Base-by-base conservation (phyloP, 2,113 vertebrate species). In the Leptosomus discolor region DNA sequence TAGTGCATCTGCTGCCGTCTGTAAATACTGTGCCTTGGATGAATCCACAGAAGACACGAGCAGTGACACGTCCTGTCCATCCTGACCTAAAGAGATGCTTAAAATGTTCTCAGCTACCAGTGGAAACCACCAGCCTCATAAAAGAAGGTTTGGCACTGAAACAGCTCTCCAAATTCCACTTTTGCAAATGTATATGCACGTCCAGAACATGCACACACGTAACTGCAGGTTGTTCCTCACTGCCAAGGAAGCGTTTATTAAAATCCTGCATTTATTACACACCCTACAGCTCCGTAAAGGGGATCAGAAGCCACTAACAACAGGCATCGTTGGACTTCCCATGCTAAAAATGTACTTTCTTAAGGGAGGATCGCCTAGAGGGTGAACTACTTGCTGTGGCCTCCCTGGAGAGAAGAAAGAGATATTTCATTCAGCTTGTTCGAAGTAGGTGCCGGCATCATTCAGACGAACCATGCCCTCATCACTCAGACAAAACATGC, bases 351-450 rank as follows among this genome's bases (percentile, higher is more conserved):
- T 39, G 19, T 60, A n/a, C 5, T 16, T 83, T 43, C 27, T 90
- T 90, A 48, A 39, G 68, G 50, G 11, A 83, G 30, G 20, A 50
- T 58, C 0, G 5, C 64, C 86, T 48, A 45, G n/a, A 46, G 27
- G 30, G 36, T 68, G n/a, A 88, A 69, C 73, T 77, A 23, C 37
- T 82, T 27, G 36, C 53, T 46, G 16, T 51, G 48, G 48, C n/a
- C 64, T 90, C 63, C 45, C 43, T 51, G 51, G 89, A 71, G 77
- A 87, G 73, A 20, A 95, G 73, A 92, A 91, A 89, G 54, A 88
- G 34, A 36, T 30, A 81, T 87, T 94, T 96, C 48, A 91, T 64
- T 64, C 8, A 7, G 60, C 80, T 71, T 53, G 34, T 67, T 91
- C 80, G 87, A 87, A 81, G 61, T 57, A 71, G 54, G 51, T 48